Evolutionary conservation across 2,113 vertebrate species (phyloP), one percentile per base, ranked within the genome.

Genomic region (Syngnathus floridae): DNA sequence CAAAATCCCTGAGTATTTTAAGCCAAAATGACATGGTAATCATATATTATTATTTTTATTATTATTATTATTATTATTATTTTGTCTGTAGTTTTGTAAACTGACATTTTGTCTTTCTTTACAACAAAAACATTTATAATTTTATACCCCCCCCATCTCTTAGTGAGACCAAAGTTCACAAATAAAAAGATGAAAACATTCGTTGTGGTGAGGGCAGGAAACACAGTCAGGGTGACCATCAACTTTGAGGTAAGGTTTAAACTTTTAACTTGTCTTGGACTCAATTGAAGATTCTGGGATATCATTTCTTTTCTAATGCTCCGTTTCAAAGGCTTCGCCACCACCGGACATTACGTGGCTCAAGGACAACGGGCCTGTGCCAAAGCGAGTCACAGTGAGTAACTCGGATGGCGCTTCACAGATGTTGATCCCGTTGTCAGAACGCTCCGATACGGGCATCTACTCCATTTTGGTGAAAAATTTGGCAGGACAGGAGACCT

Each of bases 101-200:
- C 17, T 31, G 5, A 16, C 4, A 17, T 48, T 48, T 16, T 48
- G 10, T 8, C 48, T 49, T 17, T 49, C 48, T 49, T 49, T 40
- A 40, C 38, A 40, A 40, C 26, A 26, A 26, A 26, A 26, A 26
- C 26, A 26, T 31, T 31, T 31, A 31, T 31, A 31, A 31, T 80
- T 4, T 41, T 49, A 41, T 41, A 8, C 11, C 11, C 11, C 40
- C 1, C 8, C 7, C 62, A 64, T 52, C 22, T 73, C 73, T 14
- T 81, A 98, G 95, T 94, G 65, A 75, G 72, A 66, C 94, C 95
- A 76, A 93, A 78, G 63, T 92, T 98, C 51, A 87, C 87, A 70
- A 88, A 93, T 72, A 82, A 82, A 56, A 91, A 81, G 40, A 79
- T 87, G 73, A 93, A 91, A 84, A 92, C 76, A 70, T 87, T 88